Conservation (phyloP, 2,113 vertebrate species). For the Python bivittatus region DNA sequence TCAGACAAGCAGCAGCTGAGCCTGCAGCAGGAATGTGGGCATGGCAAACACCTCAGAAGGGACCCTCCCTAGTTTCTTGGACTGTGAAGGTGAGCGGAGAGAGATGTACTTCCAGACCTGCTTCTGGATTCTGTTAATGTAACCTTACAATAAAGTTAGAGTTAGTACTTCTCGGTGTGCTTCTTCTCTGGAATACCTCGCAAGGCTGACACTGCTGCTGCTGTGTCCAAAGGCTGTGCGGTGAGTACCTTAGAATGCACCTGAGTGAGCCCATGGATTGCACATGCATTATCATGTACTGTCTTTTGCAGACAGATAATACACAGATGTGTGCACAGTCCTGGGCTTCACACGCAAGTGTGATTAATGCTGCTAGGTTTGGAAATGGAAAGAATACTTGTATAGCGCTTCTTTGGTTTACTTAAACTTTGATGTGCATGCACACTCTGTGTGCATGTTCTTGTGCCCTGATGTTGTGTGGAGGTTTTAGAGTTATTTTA, state of each 20-base stretch:
- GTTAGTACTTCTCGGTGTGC: not conserved
- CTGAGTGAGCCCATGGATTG: not conserved
- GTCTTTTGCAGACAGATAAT: not conserved
- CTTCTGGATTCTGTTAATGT: not conserved
- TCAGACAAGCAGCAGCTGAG: not conserved
- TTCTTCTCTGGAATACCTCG: not conserved
- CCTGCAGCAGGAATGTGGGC: not conserved
- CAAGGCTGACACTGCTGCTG: not conserved
- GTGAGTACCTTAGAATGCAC: not conserved
- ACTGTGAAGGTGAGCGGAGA: not conserved
- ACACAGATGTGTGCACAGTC: not conserved
- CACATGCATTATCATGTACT: not conserved
- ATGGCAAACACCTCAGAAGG: not conserved
- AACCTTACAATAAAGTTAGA: not conserved
- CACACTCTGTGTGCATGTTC: not conserved
- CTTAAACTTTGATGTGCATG: not conserved
- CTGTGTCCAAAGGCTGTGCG: not conserved
- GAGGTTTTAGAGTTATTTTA: not conserved
- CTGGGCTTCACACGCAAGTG: not conserved
- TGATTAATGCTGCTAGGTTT: not conserved
- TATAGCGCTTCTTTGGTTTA: not conserved
- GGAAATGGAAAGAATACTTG: not conserved
- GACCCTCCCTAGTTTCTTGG: not conserved
- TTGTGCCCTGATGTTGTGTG: not conserved
- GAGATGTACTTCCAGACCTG: not conserved